Conservation (phyloP, 37 sponge, comb jelly and placozoan genomes). For the Geodia barretti region DNA sequence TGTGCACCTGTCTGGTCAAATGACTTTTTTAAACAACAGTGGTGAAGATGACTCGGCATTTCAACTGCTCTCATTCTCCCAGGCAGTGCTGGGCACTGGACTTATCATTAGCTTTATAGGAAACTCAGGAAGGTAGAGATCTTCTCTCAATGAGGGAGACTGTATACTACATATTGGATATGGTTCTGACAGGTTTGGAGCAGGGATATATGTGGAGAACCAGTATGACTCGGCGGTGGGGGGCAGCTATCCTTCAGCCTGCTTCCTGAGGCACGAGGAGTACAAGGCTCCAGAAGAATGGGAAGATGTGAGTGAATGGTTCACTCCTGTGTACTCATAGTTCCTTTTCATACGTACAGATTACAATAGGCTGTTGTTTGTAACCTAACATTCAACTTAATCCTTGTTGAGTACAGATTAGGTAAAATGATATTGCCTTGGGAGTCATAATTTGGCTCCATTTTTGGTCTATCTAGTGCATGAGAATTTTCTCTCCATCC, state of each 20-base stretch:
- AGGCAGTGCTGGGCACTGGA: conserved; percentile 11
- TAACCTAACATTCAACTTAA: no score
- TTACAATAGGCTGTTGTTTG: no score
- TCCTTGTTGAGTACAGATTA: no score
- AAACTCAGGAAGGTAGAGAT: conserved; percentile 56
- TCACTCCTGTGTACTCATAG: no score
- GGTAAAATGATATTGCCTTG: no score
- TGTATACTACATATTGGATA: not conserved
- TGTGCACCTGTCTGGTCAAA: conserved; percentile 26
- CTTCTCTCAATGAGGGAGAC: no score
- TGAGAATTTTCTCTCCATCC: no score
- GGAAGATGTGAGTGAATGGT: conserved; percentile 61
- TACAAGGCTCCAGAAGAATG: conserved; percentile 38
- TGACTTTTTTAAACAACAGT: conserved; percentile 29
- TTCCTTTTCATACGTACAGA: no score
- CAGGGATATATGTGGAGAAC: conserved; percentile 35
- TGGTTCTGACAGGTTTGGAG: conserved; percentile 39
- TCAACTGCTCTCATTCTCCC: conserved; percentile 56
- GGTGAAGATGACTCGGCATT: conserved; percentile 24
- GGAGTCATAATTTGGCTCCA: no score
- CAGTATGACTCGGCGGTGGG: not conserved
- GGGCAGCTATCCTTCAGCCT: not conserved
- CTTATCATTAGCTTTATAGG: conserved; percentile 22
- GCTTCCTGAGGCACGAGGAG: not conserved
- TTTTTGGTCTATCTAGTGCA: no score